Evolutionary conservation across 2,797 vertebrate species (phyloP).

Genomic region (Tympanoctomys barrerae): DNA sequence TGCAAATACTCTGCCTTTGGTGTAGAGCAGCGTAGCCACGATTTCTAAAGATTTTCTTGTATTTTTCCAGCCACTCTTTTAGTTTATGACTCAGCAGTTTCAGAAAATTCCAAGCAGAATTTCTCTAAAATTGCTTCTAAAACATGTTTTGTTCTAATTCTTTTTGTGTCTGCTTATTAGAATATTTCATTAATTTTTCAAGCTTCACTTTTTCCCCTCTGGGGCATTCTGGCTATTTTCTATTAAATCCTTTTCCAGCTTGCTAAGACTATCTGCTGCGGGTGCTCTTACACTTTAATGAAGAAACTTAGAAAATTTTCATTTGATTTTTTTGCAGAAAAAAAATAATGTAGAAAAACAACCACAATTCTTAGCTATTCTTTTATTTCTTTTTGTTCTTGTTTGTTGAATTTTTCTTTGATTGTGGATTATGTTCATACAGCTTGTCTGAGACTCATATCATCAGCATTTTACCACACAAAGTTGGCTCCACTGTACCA

Average conservation of each 20-base stretch:
- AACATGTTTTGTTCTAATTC: neutral
- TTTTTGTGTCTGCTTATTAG: neutral
- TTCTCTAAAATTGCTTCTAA: neutral
- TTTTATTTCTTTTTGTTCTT: neutral
- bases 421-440: neutral
- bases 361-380: neutral
- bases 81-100: neutral
- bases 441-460: neutral
- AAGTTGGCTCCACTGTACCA: neutral
- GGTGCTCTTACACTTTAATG: neutral
- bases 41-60: neutral
- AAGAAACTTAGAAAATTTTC: neutral
- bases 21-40: neutral
- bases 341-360: neutral
- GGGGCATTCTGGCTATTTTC: neutral
- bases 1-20: neutral
- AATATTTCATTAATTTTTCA: neutral
- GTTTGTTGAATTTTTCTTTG: neutral
- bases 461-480: neutral
- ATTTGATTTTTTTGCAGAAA: neutral
- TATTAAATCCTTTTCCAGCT: neutral
- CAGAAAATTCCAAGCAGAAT: neutral
- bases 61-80: neutral
- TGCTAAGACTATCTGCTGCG: neutral
- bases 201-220: neutral